Evolutionary conservation across 2,888 invertebrate genomes (phyloP).

Genomic region (Clivina fossor): DNA sequence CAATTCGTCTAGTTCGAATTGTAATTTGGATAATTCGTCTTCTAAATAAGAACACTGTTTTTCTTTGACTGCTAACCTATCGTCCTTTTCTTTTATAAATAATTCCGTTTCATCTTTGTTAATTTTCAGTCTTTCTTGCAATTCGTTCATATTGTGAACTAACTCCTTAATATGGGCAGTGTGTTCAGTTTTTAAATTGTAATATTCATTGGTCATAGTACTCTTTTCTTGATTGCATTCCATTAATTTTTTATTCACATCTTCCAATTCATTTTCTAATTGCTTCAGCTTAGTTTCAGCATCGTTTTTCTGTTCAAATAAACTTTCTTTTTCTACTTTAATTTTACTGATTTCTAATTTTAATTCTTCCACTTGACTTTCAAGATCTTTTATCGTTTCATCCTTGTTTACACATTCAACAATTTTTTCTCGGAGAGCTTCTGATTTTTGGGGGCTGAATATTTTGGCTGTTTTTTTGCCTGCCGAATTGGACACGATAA

Average conservation of each 20-base stretch:
- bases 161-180: constrained; percentile 30
- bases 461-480: constrained; percentile 33
- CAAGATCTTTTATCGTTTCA: constrained; percentile 54
- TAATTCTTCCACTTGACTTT: constrained; percentile 56
- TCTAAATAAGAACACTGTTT: constrained; percentile 29
- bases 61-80: constrained; percentile 31
- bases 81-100: constrained; percentile 31
- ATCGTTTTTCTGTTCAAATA: constrained; percentile 51
- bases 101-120: constrained; percentile 26
- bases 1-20: constrained; percentile 39
- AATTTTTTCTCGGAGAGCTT: constrained; percentile 56
- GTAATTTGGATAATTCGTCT: constrained; percentile 37
- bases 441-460: constrained; percentile 42
- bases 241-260: constrained; percentile 51
- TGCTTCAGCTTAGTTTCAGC: constrained; percentile 50
- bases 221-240: constrained; percentile 52
- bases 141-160: constrained; percentile 37
- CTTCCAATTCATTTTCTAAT: constrained; percentile 51
- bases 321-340: constrained; percentile 51
- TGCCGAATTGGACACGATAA: constrained; percentile 34
- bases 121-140: constrained; percentile 29
- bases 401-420: constrained; percentile 60
- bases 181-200: constrained; percentile 15
- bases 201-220: constrained; percentile 28
- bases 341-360: constrained; percentile 53